These are phyloP conservation scores for Cotesia vestalis DNA, from an alignment of 1,140 invertebrate species.

Conservation along the genomic window DNA sequence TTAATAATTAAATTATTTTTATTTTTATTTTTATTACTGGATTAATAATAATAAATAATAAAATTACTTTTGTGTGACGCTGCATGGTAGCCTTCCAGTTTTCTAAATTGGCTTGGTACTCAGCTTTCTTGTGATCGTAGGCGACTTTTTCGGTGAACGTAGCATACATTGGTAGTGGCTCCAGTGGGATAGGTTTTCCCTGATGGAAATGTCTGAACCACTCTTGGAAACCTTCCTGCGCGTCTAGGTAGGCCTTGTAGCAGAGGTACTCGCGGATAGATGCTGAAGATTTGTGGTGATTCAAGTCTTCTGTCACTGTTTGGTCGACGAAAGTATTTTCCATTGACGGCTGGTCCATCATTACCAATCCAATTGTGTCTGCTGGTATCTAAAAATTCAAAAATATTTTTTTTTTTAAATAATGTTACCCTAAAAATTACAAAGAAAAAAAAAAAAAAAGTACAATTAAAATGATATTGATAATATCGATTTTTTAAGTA, in stretches of 20 bases:
- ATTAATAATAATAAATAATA: constrained; percentile 35
- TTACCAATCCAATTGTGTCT: constrained; percentile 73
- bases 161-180: constrained; percentile 68
- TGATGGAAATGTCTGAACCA: constrained; percentile 89
- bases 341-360: constrained; percentile 67
- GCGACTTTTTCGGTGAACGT: constrained; percentile 90
- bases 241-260: constrained; percentile 82
- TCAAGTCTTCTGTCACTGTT: constrained; percentile 57
- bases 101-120: constrained; percentile 79
- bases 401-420: not conserved
- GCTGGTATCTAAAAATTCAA: constrained; percentile 64
- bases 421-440: no score
- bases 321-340: constrained; percentile 61
- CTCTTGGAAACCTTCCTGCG: constrained; percentile 85
- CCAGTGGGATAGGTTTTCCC: constrained; percentile 75
- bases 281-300: constrained; percentile 59
- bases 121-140: constrained; percentile 81
- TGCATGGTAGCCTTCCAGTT: constrained; percentile 78
- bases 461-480: no score
- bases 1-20: not conserved
- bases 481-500: no score
- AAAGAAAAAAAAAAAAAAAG: no score
- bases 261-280: constrained; percentile 80
- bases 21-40: no score
- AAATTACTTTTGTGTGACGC: constrained; percentile 71